Percentiles rank a stretch among this genome's conserved stretches.
Evolutionary conservation across 2,113 vertebrate species (phyloP).

Genomic region (Phasianus colchicus): DNA sequence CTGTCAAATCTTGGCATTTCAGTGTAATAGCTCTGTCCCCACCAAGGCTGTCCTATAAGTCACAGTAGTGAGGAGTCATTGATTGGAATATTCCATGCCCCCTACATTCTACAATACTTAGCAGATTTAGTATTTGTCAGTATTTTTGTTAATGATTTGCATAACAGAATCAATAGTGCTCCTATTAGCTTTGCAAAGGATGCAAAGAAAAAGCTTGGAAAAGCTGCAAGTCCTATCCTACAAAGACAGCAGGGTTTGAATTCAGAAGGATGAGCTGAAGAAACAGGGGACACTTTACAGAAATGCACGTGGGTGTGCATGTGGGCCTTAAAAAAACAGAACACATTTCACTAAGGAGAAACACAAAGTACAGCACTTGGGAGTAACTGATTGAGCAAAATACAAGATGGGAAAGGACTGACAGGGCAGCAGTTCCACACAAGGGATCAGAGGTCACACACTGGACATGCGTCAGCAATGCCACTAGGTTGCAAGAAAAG

Average conservation of each 20-base stretch:
- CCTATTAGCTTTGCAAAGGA: not conserved
- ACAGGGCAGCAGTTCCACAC: not conserved
- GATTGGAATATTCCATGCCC: not conserved
- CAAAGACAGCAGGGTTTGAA: not conserved
- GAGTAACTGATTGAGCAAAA: constrained; percentile 1
- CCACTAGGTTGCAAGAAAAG: not conserved
- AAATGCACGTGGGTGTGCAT: not conserved
- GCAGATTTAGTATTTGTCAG: not conserved
- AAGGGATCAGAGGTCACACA: not conserved
- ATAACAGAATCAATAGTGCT: not conserved
- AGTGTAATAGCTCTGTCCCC: not conserved
- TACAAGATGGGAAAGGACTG: not conserved
- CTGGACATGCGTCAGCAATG: not conserved
- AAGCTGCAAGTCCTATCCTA: not conserved
- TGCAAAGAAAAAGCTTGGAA: not conserved
- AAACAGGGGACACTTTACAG: not conserved
- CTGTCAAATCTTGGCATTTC: too few relatives aligned
- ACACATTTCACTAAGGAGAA: not conserved
- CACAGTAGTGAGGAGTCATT: not conserved
- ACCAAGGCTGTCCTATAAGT: not conserved
- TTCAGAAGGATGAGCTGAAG: not conserved
- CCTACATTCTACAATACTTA: not conserved
- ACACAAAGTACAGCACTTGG: not conserved
- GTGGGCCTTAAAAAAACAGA: not conserved
- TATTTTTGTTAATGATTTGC: not conserved